A percentile compares a stretch with the other conserved stretches of the same genome.
Conservation (phyloP, 2,888 invertebrate genomes). For the Beris chalybata region DNA sequence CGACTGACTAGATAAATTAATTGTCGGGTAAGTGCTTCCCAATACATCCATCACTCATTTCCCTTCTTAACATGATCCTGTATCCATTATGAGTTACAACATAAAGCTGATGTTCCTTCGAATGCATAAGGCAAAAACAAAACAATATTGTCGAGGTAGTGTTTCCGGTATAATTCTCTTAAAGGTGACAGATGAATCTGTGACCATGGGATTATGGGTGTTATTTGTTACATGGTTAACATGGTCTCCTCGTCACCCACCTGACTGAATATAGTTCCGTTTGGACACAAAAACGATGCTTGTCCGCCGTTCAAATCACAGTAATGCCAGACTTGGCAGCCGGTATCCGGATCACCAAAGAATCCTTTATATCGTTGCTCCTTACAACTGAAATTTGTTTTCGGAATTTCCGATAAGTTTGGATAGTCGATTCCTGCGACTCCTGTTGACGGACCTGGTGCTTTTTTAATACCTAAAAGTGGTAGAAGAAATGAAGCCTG, state of each 20-base stretch:
- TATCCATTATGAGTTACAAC: too few relatives aligned
- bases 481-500: not conserved
- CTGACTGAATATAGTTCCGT: constrained; percentile 89
- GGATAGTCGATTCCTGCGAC: constrained; percentile 80
- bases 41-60: too few relatives aligned
- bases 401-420: constrained; percentile 71
- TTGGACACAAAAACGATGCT: constrained; percentile 86
- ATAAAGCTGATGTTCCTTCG: too few relatives aligned
- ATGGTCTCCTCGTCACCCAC: constrained; percentile 30
- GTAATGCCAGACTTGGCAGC: constrained; percentile 92
- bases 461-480: constrained; percentile 14
- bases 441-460: constrained; percentile 61
- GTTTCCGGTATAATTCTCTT: too few relatives aligned
- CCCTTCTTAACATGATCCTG: too few relatives aligned
- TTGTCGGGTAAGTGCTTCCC: too few relatives aligned
- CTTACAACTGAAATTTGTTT: constrained; percentile 78
- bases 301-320: constrained; percentile 89
- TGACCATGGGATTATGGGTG: too few relatives aligned
- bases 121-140: too few relatives aligned
- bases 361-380: constrained; percentile 87
- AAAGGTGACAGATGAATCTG: too few relatives aligned
- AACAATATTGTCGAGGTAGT: too few relatives aligned
- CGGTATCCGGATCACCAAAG: constrained; percentile 84
- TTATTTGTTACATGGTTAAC: too few relatives aligned
- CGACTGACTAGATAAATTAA: too few relatives aligned